phyloP scores from a whole-genome alignment of 2,797 vertebrate genomes.

The Dermochelys coriacea region DNA sequence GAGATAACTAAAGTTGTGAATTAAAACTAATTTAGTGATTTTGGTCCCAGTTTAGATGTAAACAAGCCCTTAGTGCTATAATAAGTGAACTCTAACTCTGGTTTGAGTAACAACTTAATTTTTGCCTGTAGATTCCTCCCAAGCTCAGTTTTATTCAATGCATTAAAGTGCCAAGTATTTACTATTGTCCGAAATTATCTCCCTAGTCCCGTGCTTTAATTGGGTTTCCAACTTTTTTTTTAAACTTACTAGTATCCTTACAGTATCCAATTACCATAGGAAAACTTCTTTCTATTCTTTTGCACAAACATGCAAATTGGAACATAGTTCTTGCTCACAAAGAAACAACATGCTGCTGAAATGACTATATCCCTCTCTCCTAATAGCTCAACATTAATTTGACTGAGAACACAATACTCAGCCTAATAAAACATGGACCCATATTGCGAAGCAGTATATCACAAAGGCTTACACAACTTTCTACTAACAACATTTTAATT shows the following conservation, averaged over 20 bases:
- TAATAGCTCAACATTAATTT: not conserved
- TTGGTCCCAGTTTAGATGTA: not conserved
- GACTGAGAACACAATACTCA: not conserved
- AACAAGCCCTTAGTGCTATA: not conserved
- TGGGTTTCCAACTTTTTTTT: not conserved
- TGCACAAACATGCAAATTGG: not conserved
- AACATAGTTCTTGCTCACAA: not conserved
- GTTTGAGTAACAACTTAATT: not conserved
- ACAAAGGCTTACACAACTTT: not conserved
- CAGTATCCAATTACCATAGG: not conserved
- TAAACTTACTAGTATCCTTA: not conserved
- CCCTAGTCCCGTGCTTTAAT: not conserved
- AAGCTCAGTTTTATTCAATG: not conserved
- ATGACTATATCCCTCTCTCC: not conserved
- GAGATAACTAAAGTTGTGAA: not conserved
- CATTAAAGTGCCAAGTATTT: not conserved
- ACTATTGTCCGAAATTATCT: not conserved
- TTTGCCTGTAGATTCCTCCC: not conserved
- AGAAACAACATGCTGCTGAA: not conserved
- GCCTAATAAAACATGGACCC: not conserved
- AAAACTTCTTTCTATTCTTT: not conserved
- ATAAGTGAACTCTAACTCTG: not conserved
- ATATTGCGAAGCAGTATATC: constrained; percentile 2
- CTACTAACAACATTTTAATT: constrained; percentile 45
- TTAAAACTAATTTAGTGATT: not conserved